These are phyloP conservation scores for Glaucidium brasilianum DNA, from an alignment of 2,113 vertebrate species.

Conservation along the genomic window DNA sequence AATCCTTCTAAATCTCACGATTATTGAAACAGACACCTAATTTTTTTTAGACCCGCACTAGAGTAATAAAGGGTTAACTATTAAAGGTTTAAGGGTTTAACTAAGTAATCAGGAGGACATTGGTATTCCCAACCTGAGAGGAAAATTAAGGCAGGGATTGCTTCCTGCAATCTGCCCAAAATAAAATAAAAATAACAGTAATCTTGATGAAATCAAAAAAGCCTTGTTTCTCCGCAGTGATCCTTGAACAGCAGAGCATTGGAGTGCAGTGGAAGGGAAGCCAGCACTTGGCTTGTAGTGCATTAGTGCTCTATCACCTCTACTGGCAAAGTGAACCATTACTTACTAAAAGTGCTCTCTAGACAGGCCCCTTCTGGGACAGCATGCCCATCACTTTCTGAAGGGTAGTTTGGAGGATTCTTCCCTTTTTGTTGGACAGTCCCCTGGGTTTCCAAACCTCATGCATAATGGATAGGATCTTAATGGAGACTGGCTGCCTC, in stretches of 20 bases:
- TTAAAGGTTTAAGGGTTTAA: neutral
- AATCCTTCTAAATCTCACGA: neutral
- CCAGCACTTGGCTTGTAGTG: neutral
- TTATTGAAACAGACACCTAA: neutral
- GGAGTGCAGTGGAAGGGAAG: neutral
- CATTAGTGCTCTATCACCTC: slow-evolving; percentile 46
- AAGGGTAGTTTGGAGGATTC: slow-evolving; percentile 34
- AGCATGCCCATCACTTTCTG: neutral
- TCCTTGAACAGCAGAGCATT: neutral
- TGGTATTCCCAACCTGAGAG: neutral
- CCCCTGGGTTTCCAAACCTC: slow-evolving; percentile 30
- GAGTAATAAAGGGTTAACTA: neutral
- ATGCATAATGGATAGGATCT: slow-evolving; percentile 55
- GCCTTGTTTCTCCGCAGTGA: neutral
- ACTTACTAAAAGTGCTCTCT: slow-evolving; percentile 21
- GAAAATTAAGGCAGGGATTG: neutral
- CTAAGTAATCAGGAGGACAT: neutral
- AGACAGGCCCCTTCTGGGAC: slow-evolving; percentile 14
- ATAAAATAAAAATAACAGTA: neutral
- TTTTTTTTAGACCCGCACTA: neutral
- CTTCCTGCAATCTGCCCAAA: neutral
- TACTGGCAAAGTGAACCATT: neutral
- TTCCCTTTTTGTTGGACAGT: slow-evolving; percentile 21
- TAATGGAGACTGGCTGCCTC: slow-evolving; percentile 54
- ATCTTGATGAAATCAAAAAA: neutral